Evolutionary conservation across 1,140 invertebrate genomes (phyloP), one percentile per base, ranked within the genome.

Genomic region (Akabosia matsudoensis): DNA sequence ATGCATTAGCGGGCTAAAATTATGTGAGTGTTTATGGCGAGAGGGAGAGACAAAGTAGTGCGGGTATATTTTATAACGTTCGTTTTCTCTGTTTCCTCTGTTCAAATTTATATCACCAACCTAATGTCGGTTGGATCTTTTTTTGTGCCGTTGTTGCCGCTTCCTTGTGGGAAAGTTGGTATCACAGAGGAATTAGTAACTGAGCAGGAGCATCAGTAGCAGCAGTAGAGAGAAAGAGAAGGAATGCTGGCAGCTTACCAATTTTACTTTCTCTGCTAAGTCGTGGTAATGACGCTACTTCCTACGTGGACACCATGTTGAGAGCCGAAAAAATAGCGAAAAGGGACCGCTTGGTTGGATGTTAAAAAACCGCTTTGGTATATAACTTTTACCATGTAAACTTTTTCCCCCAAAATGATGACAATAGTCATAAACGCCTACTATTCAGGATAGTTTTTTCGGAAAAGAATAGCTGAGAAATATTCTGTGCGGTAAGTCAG

Each of bases 181-280:
- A 67, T 28, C 61, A 67, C 61, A 28, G 28, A 67, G 30, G 61
- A 67, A 67, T 67, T 67, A 67, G 61, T 30, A 67, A 67, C 61
- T 10, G 61, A 67, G 61, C 24, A 67, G 26, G 2, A n/a, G 7
- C 13, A 22, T 61, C 54, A 4, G 24, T 24, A 22, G 54, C 24
- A 24, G 54, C 4, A 61, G 14, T 4, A 61, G 13, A 24, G 24
- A 61, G 7, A 24, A 61, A 61, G 54, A 61, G 24, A 61, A n/a
- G n/a, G 61, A 22, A 67, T 30, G 61, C 61, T 67, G 61, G 61
- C 61, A 67, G 61, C 61, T 67, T 67, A 67, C 61, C 61, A 67
- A 67, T 67, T 31, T 67, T 31, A 30, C 61, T 67, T 28, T 67
- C 61, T 67, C 61, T 30, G 61, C 61, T 67, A 28, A 67, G 61